phyloP scores from a whole-genome alignment of 30 jellyfish, hydroid and myxozoan genomes.

The Clytia hemisphaerica region DNA sequence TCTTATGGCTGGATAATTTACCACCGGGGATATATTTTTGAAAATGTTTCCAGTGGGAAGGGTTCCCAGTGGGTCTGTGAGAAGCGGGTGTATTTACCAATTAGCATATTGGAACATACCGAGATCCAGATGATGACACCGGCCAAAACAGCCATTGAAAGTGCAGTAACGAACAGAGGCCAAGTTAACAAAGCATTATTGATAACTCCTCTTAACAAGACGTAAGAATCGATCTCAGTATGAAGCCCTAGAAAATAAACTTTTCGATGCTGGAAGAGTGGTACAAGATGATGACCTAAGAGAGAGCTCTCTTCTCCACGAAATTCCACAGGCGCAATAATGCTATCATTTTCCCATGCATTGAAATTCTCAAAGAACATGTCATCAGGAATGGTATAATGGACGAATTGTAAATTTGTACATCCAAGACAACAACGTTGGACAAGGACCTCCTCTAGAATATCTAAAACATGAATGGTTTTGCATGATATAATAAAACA shows the following conservation, averaged over 20 bases:
- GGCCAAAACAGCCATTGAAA: slow-evolving; percentile 59
- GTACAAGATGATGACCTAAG: too few relatives aligned
- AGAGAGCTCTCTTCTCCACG: slow-evolving; percentile 45
- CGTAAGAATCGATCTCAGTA: too few relatives aligned
- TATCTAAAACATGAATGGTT: too few relatives aligned
- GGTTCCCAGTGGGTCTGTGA: too few relatives aligned
- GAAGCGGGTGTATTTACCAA: too few relatives aligned
- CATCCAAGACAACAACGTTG: slow-evolving; percentile 76
- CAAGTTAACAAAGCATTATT: slow-evolving; percentile 56
- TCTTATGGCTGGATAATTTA: too few relatives aligned
- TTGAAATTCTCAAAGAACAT: slow-evolving; percentile 16
- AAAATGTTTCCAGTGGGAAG: too few relatives aligned
- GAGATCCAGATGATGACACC: slow-evolving; percentile 62
- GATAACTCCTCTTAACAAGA: slow-evolving; percentile 51
- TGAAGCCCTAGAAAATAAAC: slow-evolving; percentile 45
- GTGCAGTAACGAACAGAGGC: slow-evolving; percentile 62
- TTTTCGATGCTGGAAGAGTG: too few relatives aligned
- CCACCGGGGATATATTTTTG: too few relatives aligned
- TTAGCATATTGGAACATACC: too few relatives aligned
- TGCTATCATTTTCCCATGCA: slow-evolving; percentile 25
- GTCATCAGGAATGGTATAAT: slow-evolving; percentile 19
- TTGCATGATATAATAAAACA: too few relatives aligned
- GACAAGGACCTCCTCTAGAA: too few relatives aligned
- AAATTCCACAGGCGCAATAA: slow-evolving; percentile 56
- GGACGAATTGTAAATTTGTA: slow-evolving; percentile 40